These are phyloP conservation scores for Piezodorus guildinii DNA, from an alignment of 1,140 invertebrate species.

Conservation along the genomic window DNA sequence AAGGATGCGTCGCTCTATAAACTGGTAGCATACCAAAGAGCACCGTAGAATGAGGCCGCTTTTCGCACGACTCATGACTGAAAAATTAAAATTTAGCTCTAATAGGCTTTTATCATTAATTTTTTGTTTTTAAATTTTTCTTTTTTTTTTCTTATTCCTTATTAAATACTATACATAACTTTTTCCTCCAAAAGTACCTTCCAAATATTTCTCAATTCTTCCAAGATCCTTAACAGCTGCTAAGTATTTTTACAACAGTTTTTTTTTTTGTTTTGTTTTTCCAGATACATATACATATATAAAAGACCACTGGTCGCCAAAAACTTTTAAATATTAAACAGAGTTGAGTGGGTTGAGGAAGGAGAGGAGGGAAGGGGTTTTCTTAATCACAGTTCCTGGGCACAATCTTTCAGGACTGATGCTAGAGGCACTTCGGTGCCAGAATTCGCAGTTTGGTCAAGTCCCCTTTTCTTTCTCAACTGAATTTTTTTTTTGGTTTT, in stretches of 20 bases:
- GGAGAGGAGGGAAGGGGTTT: not conserved
- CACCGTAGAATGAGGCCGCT: conserved; percentile 18
- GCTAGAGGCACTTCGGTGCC: conserved; percentile 21
- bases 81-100: conserved; percentile 20
- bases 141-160: not conserved
- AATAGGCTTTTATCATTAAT: conserved; percentile 20
- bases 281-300: conserved; percentile 8
- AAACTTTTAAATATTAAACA: conserved; percentile 12
- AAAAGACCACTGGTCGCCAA: conserved; percentile 11
- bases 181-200: conserved; percentile 18
- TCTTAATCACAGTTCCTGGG: conserved; percentile 9
- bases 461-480: not conserved
- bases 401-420: conserved; percentile 10
- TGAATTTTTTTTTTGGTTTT: not conserved
- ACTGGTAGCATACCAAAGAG: conserved; percentile 15
- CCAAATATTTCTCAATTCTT: not conserved
- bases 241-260: not conserved
- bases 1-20: conserved; percentile 6
- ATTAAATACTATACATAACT: conserved; percentile 2
- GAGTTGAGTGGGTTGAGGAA: conserved; percentile 12
- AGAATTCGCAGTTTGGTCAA: conserved; percentile 10
- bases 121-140: conserved; percentile 1
- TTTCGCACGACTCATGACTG: not conserved
- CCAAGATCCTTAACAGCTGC: not conserved
- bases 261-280: not conserved